Base-by-base conservation (phyloP, 1,140 invertebrate species). In the Rhagoletis zephyria region DNA sequence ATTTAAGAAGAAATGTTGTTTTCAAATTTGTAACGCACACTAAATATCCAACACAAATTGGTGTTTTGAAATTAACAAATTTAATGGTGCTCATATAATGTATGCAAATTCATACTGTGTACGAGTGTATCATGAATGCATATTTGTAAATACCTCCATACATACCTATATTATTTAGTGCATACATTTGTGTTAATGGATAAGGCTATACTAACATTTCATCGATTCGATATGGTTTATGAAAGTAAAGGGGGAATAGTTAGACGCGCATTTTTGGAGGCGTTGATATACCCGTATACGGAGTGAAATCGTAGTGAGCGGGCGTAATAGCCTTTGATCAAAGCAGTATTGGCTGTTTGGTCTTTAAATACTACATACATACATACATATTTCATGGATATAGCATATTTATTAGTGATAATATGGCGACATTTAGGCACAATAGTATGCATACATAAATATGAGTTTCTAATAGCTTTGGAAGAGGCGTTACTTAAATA, bases 51-150 rank as follows among this genome's bases (percentile, higher is more conserved):
- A 81, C 48, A 48, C 74, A 42, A 81, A 81, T 81, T 81, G 48
- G 74, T 81, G 74, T 81, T 56, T 81, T 81, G 45, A 81, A 81
- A 81, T 81, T 81, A 56, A 81, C 74, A 81, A 81, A 81, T 81
- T 81, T 81, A 81, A 81, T 81, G 48, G 14, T 81, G 74, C n/a
- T 77, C 48, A 48, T 51, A 77, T 51, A n/a, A 30, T 19, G 6
- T 81, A 56, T 51, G 16, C 45, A 30, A 12, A 30, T 30, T 30
- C 30, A 30, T 30, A 30, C 30, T 30, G 30, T 30, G 30, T 30
- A 30, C 30, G 30, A 30, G 30, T 30, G 30, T 30, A 30, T 30
- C 30, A 19, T 1, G 70, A n/a, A 81, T 30, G n/a, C 10, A 81
- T 12, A 81, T 56, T 1, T 1, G 16, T 42, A 81, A 5, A 64